phyloP scores from a whole-genome alignment of 2,113 vertebrate genomes.

The Cavia porcellus region DNA sequence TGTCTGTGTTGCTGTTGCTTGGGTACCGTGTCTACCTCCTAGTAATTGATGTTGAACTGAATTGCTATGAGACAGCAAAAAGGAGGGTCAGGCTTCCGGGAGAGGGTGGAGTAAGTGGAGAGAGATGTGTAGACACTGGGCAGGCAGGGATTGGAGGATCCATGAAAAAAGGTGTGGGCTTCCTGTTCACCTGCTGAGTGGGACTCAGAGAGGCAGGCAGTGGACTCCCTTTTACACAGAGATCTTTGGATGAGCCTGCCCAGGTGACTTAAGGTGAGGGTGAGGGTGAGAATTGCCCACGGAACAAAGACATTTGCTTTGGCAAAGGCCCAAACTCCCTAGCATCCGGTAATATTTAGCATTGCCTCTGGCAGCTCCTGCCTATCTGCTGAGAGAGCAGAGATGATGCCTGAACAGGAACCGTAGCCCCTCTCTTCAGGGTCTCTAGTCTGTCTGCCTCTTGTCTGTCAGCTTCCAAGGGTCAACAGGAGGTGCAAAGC shows the following conservation, averaged over 20 bases:
- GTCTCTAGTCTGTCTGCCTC: neutral
- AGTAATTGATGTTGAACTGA: neutral
- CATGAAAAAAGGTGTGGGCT: neutral
- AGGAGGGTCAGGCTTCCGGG: neutral
- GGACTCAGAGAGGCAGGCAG: accelerated
- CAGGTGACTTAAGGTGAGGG: neutral
- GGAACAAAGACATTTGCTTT: conserved; percentile 54
- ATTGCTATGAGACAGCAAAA: neutral
- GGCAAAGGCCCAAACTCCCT: neutral
- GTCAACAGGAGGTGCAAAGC: neutral
- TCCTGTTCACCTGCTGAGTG: neutral
- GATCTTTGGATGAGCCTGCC: neutral
- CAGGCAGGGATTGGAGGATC: neutral
- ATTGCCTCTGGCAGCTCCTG: neutral
- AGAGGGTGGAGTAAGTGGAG: neutral
- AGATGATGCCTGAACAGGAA: neutral
- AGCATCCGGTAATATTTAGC: conserved; percentile 20
- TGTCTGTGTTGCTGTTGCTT: neutral
- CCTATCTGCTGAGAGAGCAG: neutral
- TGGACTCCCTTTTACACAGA: neutral
- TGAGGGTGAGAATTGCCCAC: neutral
- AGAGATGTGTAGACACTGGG: too few relatives aligned
- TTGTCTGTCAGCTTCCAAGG: neutral
- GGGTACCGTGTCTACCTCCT: neutral
- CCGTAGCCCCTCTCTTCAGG: neutral